phyloP scores from a whole-genome alignment of 2,888 invertebrate genomes.

The Limnephilus rhombicus region DNA sequence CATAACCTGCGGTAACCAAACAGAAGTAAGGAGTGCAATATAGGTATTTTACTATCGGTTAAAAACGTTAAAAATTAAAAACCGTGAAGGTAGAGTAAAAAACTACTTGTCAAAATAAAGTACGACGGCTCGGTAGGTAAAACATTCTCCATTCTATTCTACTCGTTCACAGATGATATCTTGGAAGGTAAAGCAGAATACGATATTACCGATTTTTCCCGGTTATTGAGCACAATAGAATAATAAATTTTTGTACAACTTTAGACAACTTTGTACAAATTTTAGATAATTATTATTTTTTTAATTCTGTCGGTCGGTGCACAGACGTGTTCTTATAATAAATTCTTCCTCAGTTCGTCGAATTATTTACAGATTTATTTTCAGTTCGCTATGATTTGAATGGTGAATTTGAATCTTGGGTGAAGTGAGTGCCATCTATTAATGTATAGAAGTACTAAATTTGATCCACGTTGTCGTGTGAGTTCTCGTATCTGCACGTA shows the following conservation, averaged over 20 bases:
- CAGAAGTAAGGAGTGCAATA: background rate
- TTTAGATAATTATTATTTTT: no score
- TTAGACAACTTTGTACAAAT: no score
- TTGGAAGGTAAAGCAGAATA: background rate
- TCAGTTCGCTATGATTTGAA: no score
- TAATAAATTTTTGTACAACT: no score
- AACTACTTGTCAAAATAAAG: background rate
- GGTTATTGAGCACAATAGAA: no score
- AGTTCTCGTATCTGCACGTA: conserved; percentile 40
- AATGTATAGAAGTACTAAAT: background rate
- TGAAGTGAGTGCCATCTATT: conserved; percentile 24
- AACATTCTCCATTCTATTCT: background rate
- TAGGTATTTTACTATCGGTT: background rate
- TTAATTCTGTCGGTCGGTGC: background rate
- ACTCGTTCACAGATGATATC: background rate
- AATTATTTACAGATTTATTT: no score
- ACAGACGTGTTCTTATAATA: background rate
- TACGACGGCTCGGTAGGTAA: background rate
- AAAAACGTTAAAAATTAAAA: background rate
- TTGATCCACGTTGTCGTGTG: conserved; percentile 37
- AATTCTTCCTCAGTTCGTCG: background rate
- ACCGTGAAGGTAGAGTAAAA: background rate
- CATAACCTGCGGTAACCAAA: background rate
- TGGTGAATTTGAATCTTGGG: no score
- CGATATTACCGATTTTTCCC: background rate